phyloP scores from a whole-genome alignment of 2,113 vertebrate species.

The Ptilorrhoa leucosticta region DNA sequence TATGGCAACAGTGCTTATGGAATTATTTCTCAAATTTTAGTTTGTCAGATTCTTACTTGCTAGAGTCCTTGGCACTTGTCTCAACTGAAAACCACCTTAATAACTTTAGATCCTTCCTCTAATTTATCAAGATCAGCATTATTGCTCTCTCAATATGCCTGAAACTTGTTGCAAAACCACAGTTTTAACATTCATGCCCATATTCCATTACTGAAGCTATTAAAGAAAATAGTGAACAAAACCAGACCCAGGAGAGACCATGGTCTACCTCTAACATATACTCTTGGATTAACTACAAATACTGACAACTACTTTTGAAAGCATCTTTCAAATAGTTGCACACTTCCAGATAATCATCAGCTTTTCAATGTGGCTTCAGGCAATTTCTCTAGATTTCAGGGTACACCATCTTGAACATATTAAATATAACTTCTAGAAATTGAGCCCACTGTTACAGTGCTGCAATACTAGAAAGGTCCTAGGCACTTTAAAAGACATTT shows the following conservation, averaged over 20 bases:
- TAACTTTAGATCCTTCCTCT: neutral
- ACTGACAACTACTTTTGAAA: neutral
- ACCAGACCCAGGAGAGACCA: neutral
- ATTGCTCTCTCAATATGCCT: neutral
- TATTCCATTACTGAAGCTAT: neutral
- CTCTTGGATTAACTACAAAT: neutral
- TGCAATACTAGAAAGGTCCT: neutral
- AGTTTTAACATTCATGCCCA: neutral
- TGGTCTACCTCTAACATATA: neutral
- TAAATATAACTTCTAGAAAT: neutral
- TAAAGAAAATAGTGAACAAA: neutral
- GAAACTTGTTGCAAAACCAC: neutral
- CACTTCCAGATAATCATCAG: neutral
- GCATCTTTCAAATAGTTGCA: neutral
- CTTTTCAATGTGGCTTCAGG: neutral
- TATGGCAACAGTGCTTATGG: neutral
- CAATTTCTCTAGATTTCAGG: neutral
- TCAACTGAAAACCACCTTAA: neutral
- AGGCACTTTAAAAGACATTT: neutral
- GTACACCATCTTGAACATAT: neutral
- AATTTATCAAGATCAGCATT: neutral
- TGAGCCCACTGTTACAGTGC: neutral
- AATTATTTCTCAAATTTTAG: neutral
- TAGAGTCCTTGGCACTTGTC: neutral
- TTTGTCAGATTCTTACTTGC: neutral